Evolutionary conservation across 2,113 vertebrate species (phyloP).

Genomic region (Rallus limicola): DNA sequence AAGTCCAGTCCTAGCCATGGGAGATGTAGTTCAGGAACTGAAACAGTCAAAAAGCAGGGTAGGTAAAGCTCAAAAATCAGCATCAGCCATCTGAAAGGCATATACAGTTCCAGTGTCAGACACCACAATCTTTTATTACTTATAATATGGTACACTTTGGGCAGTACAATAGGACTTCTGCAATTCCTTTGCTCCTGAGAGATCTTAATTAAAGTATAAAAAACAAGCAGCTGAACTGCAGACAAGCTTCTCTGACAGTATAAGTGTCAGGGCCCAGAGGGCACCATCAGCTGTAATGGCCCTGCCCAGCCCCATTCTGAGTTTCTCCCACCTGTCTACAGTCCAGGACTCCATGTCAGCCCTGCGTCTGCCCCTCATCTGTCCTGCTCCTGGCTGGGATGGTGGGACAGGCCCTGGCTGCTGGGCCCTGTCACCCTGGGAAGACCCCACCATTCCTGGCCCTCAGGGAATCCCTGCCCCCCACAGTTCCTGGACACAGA

Average conservation of each 20-base stretch:
- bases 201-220: neutral
- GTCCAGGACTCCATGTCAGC: neutral
- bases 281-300: accelerated
- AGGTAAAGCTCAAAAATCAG: neutral
- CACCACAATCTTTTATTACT: neutral
- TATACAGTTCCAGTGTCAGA: neutral
- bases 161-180: accelerated
- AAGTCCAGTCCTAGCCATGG: neutral
- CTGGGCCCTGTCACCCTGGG: too few relatives aligned
- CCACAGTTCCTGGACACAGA: neutral
- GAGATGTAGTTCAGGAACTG: neutral
- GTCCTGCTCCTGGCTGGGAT: neutral
- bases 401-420: neutral
- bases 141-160: neutral
- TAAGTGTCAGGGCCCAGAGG: neutral
- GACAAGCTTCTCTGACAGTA: neutral
- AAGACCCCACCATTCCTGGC: accelerated
- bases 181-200: neutral
- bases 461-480: neutral
- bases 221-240: neutral
- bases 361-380: accelerated
- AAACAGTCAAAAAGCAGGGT: neutral
- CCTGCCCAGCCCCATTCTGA: neutral
- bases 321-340: neutral
- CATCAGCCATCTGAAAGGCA: neutral